A percentile compares a stretch with the other conserved stretches of the same genome.
These are phyloP conservation scores for Allacma fusca DNA, from an alignment of 2,888 invertebrate species.

Conservation along the genomic window DNA sequence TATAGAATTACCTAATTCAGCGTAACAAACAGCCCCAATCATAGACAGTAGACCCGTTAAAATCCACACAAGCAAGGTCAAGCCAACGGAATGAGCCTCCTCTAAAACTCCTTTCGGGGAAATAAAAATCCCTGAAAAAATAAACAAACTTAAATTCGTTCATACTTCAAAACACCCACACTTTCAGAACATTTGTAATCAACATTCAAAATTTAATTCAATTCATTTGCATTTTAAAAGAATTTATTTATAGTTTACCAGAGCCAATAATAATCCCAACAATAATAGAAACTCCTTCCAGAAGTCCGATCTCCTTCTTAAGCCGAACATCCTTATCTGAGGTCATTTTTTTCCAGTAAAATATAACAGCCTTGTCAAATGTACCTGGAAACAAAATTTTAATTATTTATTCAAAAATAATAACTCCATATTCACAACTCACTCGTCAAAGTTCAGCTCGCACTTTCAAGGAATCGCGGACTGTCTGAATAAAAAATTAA, in stretches of 20 bases:
- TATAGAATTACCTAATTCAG: constrained; percentile 81
- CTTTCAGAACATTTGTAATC: not conserved
- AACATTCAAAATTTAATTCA: not conserved
- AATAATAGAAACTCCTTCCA: constrained; percentile 93
- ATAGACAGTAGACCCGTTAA: constrained; percentile 88
- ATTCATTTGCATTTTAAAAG: too few relatives aligned
- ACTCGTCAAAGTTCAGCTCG: too few relatives aligned
- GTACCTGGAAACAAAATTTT: too few relatives aligned
- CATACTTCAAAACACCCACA: too few relatives aligned
- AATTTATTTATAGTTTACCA: constrained; percentile 65
- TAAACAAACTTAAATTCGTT: not conserved
- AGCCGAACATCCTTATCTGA: constrained; percentile 76
- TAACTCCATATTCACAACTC: too few relatives aligned
- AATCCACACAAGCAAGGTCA: constrained; percentile 87
- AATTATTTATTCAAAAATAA: too few relatives aligned
- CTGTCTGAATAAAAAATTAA: too few relatives aligned
- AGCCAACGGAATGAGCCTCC: constrained; percentile 89
- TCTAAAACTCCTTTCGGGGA: constrained; percentile 92
- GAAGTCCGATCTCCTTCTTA: constrained; percentile 86
- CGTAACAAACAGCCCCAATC: constrained; percentile 95
- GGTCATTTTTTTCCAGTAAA: too few relatives aligned
- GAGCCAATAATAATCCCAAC: constrained; percentile 91
- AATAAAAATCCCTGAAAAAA: constrained; percentile 83
- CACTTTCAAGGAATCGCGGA: too few relatives aligned
- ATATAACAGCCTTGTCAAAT: too few relatives aligned